phyloP scores from a whole-genome alignment of 1,140 invertebrate species.

The Trichonephila clavipes region DNA sequence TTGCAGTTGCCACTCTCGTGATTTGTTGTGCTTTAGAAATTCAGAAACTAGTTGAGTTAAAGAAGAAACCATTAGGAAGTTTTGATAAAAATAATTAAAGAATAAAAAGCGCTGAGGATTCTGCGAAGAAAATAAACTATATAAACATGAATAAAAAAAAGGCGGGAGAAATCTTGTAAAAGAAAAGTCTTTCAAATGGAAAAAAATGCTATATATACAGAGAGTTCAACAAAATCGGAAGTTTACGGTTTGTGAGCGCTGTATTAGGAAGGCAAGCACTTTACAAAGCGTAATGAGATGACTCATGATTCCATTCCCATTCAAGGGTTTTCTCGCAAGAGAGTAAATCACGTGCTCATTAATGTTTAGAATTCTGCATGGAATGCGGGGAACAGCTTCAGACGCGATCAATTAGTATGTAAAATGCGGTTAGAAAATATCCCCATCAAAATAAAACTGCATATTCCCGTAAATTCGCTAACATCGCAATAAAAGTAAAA shows the following conservation, averaged over 20 bases:
- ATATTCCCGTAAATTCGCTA: neutral
- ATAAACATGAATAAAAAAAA: constrained; percentile 36
- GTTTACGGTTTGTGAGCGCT: constrained; percentile 48
- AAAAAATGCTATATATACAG: neutral
- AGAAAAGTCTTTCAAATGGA: constrained; percentile 20
- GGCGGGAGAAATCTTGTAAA: constrained; percentile 6
- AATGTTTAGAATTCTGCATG: constrained; percentile 40
- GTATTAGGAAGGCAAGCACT: neutral
- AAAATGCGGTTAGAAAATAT: constrained; percentile 16
- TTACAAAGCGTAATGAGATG: constrained; percentile 55
- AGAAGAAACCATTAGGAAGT: constrained; percentile 60
- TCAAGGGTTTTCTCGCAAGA: constrained; percentile 16
- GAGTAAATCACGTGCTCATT: constrained; percentile 55
- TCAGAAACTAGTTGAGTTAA: constrained; percentile 11
- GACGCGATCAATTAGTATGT: constrained; percentile 36
- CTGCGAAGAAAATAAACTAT: constrained; percentile 32
- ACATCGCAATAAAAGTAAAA: constrained; percentile 11
- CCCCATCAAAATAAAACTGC: constrained; percentile 17
- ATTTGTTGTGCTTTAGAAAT: constrained; percentile 61
- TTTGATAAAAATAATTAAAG: constrained; percentile 27
- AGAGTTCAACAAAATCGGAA: constrained; percentile 34
- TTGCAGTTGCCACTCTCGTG: constrained; percentile 43
- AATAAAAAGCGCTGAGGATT: neutral
- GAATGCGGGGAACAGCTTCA: constrained; percentile 8
- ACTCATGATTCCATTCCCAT: constrained; percentile 18